Evolutionary conservation across 2,797 vertebrate species (phyloP), one percentile per base, ranked within the genome.

Genomic region (Potorous gilbertii): DNA sequence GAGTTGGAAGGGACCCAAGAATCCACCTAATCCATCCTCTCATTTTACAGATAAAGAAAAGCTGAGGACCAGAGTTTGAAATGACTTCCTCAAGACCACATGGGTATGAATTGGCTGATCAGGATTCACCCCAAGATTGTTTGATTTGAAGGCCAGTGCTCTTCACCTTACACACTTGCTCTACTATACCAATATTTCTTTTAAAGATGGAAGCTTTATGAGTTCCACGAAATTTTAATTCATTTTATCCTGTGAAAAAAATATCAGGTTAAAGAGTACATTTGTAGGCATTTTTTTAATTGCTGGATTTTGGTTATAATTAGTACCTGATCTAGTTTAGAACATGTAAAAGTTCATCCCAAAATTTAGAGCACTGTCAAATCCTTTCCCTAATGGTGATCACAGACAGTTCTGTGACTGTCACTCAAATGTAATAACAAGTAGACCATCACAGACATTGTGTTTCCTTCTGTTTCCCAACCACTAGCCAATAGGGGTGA

Each of bases 201-300:
- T 62, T 62, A 62, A 62, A 34, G 13, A 34, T 1, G 11, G 29
- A 59, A 16, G 62, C 62, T 40, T 74, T 74, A 74, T 40, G 34
- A 74, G 16, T 74, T 74, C 34, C 62, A 40, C 40, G 34, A 18
- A n/a, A 40, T 74, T 74, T 74, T 40, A n/a, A 21, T 74, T n/a
- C 5, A 40, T 40, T 66, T n/a, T 74, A 74, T 74, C 90, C 54
- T 95, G 9, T 12, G 16, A 31, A 29, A 57, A 66, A 59, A 52
- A 56, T 52, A 46, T 92, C 50, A 54, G 16, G 95, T 96, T 96
- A 18, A 24, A 94, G 96, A 66, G 74, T 95, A 50, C 1, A 31
- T 95, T 97, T 97, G 94, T 92, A 95, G 55, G 81, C 0, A 0
- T 3, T 40, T 93, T 97, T 91, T 93, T 92, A 93, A 95, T 96